Evolutionary conservation across 2,113 vertebrate species (phyloP), one percentile per base, ranked within the genome.

Genomic region (Acanthochromis polyacanthus): DNA sequence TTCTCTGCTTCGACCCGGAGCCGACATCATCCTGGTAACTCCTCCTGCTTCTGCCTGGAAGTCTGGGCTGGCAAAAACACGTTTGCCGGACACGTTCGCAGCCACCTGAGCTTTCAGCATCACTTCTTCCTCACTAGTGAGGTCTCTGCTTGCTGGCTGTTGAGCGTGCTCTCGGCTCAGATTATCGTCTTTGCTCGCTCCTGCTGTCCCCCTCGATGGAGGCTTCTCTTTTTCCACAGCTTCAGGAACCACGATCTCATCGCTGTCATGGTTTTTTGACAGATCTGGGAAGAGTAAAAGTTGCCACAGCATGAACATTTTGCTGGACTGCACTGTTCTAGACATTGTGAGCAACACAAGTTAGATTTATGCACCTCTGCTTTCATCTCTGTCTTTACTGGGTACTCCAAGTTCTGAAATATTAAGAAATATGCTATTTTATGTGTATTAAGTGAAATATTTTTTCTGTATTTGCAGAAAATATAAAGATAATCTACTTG

Each of bases 231-330:
- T 81, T 43, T 53, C 62, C 25, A 40, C 58, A 51, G 36, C 61
- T 60, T 60, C 40, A 3, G 68, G 56, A 75, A 14, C 32, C 22
- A 52, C 5, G n/a, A 60, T 60, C 67, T 93, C 91, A 22, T 91
- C 16, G 57, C 94, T 94, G 56, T 83, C 71, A 3, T 50, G 25
- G 55, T 84, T 80, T 79, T 73, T 73, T 50, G 78, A 73, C 45
- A 56, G 19, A 74, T 61, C 55, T 78, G 25, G 20, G 36, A 72
- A 66, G 15, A 73, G 17, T 36, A 10, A 38, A 58, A 25, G 4
- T 56, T n/a, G 10, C 58, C 20, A 16, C 51, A 74, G 62, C 48
- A 60, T 32, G 10, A 59, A 25, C n/a, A 45, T 36, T 10, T 56
- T 25, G 3, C 58, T 25, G 25, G 25, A 25, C 16, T 36, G 3